Conservation (phyloP, 1,140 invertebrate species). For the Pogonomyrmex barbatus region DNA sequence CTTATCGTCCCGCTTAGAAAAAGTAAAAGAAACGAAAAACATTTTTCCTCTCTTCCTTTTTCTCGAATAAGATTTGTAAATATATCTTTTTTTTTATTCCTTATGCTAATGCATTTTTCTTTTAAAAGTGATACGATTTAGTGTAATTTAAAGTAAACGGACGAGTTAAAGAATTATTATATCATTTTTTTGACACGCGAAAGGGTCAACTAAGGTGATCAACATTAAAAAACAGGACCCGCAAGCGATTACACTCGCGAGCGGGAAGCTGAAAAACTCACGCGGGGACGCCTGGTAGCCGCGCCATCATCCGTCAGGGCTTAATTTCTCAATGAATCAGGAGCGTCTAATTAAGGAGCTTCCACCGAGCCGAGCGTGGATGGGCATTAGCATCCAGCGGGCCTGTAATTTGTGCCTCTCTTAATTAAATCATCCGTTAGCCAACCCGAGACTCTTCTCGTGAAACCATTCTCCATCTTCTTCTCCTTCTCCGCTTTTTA, state of each 20-base stretch:
- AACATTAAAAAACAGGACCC: background rate
- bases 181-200: constrained; percentile 6
- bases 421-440: constrained; percentile 87
- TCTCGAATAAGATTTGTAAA: constrained; percentile 19
- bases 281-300: constrained; percentile 61
- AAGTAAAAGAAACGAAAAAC: background rate
- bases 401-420: constrained; percentile 86
- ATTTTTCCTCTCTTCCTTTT: background rate
- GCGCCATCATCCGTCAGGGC: constrained; percentile 74
- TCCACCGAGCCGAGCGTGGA: constrained; percentile 81
- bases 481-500: background rate
- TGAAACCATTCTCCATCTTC: constrained; percentile 54
- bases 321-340: constrained; percentile 81
- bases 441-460: constrained; percentile 75
- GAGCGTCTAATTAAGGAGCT: constrained; percentile 85
- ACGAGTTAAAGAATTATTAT: background rate
- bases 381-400: constrained; percentile 85
- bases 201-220: background rate
- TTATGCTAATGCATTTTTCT: background rate
- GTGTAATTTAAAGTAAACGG: background rate
- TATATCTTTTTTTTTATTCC: background rate
- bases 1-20: background rate
- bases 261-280: constrained; percentile 61
- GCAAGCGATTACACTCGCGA: constrained; percentile 64
- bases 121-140: constrained; percentile 6